Percentiles rank a stretch among this genome's conserved stretches.
These are phyloP conservation scores for Aspidoscelis tigris DNA, from an alignment of 2,113 vertebrate genomes.

Conservation along the genomic window DNA sequence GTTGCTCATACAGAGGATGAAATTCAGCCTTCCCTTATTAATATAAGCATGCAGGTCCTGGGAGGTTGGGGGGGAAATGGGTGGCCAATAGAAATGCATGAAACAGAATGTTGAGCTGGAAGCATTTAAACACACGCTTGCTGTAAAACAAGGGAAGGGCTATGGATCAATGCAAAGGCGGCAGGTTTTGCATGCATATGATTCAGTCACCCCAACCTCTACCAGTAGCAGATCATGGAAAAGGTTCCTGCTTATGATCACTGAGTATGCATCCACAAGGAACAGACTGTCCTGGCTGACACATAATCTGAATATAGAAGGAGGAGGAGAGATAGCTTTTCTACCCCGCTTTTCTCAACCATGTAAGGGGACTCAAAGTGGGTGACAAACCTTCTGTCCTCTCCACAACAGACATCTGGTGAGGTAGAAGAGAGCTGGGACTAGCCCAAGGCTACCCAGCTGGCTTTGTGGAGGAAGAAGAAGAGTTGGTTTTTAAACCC, in stretches of 20 bases:
- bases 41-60: slow-evolving; percentile 17
- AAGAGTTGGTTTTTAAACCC: too few relatives aligned
- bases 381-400: too few relatives aligned
- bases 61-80: background rate
- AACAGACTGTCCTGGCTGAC: background rate
- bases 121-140: slow-evolving; percentile 50
- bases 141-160: background rate
- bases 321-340: too few relatives aligned
- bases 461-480: too few relatives aligned
- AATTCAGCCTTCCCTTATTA: slow-evolving; percentile 14
- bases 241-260: background rate
- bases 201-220: background rate
- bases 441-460: too few relatives aligned
- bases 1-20: slow-evolving; percentile 29
- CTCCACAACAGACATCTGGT: too few relatives aligned
- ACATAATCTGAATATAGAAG: background rate
- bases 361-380: too few relatives aligned
- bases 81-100: background rate
- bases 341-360: too few relatives aligned
- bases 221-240: background rate
- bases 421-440: too few relatives aligned
- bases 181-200: background rate
- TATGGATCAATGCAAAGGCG: background rate
- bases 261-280: background rate
- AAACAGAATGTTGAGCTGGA: slow-evolving; percentile 48